Percentiles rank a stretch among this genome's conserved stretches.
Evolutionary conservation across 2,888 invertebrate species (phyloP).

Genomic region (Pristionchus entomophagus): DNA sequence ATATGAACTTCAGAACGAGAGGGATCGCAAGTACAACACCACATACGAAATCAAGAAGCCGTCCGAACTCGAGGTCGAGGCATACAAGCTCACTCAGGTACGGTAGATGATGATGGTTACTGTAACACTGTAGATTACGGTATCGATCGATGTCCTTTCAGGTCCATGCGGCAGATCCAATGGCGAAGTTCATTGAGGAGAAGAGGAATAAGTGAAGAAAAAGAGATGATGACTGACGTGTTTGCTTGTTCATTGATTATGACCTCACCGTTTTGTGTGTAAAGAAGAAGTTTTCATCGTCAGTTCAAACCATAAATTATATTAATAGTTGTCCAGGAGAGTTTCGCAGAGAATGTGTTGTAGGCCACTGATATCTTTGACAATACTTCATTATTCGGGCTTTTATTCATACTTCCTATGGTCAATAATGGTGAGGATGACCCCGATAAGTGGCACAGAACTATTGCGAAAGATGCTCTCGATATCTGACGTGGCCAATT

Average conservation of each 20-base stretch:
- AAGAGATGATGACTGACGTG: background rate
- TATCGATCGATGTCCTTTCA: conserved; percentile 76
- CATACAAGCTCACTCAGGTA: conserved; percentile 86
- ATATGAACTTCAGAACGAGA: conserved; percentile 81
- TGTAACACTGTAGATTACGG: background rate
- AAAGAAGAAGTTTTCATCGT: background rate
- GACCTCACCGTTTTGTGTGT: background rate
- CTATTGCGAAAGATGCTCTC: too few relatives aligned
- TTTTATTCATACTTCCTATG: too few relatives aligned
- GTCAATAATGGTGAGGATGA: too few relatives aligned
- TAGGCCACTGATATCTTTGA: background rate
- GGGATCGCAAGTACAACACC: conserved; percentile 93
- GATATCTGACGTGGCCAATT: too few relatives aligned
- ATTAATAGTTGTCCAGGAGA: background rate
- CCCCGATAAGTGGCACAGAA: too few relatives aligned
- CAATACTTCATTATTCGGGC: too few relatives aligned
- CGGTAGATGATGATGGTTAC: conserved; percentile 49
- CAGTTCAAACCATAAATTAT: background rate
- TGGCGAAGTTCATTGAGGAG: conserved; percentile 84
- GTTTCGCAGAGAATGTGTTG: conserved; percentile 38
- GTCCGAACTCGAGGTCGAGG: conserved; percentile 93
- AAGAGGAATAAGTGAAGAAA: conserved; percentile 53
- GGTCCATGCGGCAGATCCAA: conserved; percentile 85
- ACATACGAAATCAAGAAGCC: conserved; percentile 82
- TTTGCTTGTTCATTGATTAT: conserved; percentile 1